phyloP scores from a whole-genome alignment of 2,888 invertebrate genomes.

The Mimachlamys varia region DNA sequence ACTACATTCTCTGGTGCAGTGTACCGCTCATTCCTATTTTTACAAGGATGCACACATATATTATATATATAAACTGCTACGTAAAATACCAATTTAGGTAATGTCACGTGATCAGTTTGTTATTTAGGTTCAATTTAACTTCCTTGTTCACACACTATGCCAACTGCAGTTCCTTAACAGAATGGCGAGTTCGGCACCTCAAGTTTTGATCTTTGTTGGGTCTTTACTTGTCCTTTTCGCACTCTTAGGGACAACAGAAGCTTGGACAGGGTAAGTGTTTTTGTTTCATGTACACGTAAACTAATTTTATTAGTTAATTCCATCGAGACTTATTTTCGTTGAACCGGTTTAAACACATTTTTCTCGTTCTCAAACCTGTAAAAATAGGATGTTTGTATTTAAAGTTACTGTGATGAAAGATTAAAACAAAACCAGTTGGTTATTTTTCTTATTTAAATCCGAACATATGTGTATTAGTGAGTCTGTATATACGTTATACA shows the following conservation, averaged over 20 bases:
- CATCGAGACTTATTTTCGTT: too few relatives aligned
- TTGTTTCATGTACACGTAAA: not conserved
- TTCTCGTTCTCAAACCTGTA: too few relatives aligned
- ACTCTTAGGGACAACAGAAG: not conserved
- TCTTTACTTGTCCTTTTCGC: not conserved
- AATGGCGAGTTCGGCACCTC: not conserved
- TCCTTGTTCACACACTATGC: not conserved
- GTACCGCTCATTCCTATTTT: not conserved
- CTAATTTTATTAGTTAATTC: too few relatives aligned
- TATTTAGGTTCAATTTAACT: slow-evolving; percentile 15
- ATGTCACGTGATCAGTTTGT: not conserved
- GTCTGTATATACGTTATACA: too few relatives aligned
- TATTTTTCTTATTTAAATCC: too few relatives aligned
- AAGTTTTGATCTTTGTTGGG: not conserved
- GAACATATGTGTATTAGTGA: too few relatives aligned
- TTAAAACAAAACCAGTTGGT: too few relatives aligned
- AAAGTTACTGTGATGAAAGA: too few relatives aligned
- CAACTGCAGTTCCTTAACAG: not conserved
- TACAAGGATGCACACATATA: not conserved
- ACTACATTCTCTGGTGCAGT: not conserved
- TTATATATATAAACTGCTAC: too few relatives aligned
- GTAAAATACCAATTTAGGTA: not conserved
- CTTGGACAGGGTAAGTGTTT: not conserved
- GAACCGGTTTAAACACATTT: too few relatives aligned
- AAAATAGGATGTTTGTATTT: too few relatives aligned